A percentile compares a stretch with the other conserved stretches of the same genome.
Evolutionary conservation across 2,888 invertebrate species (phyloP).

Genomic region (Mesorhabditis sp.): DNA sequence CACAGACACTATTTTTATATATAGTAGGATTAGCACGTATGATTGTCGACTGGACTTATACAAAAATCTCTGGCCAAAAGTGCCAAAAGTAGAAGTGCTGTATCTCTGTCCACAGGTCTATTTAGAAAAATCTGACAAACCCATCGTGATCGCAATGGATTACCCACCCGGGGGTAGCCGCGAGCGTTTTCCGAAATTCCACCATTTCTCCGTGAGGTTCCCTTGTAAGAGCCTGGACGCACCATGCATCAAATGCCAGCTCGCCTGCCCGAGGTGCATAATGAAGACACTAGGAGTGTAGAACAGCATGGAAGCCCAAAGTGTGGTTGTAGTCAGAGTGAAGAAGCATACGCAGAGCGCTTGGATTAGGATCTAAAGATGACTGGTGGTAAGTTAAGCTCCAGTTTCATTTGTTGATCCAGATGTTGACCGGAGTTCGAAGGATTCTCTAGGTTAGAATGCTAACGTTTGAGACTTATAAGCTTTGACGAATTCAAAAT

Average conservation of each 20-base stretch:
- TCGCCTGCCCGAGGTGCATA: background rate
- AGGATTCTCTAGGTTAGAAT: too few relatives aligned
- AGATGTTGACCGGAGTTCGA: too few relatives aligned
- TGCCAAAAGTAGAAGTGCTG: too few relatives aligned
- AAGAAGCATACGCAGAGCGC: background rate
- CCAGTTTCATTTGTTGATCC: too few relatives aligned
- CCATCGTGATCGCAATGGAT: background rate
- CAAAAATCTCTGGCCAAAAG: too few relatives aligned
- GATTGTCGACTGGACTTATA: too few relatives aligned
- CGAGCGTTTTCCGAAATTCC: background rate
- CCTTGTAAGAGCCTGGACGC: background rate
- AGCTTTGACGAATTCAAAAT: too few relatives aligned
- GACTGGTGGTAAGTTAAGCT: background rate
- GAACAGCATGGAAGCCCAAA: background rate
- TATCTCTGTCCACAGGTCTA: too few relatives aligned
- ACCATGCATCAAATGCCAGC: slow-evolving; percentile 6
- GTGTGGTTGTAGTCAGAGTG: background rate
- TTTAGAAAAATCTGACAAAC: too few relatives aligned
- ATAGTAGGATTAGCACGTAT: too few relatives aligned
- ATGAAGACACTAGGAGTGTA: background rate
- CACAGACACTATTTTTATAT: too few relatives aligned
- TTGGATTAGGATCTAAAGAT: background rate
- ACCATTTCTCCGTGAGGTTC: background rate
- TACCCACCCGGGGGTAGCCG: background rate
- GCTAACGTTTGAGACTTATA: too few relatives aligned